phyloP scores from a whole-genome alignment of 2,888 invertebrate species.

The Luperina testacea region DNA sequence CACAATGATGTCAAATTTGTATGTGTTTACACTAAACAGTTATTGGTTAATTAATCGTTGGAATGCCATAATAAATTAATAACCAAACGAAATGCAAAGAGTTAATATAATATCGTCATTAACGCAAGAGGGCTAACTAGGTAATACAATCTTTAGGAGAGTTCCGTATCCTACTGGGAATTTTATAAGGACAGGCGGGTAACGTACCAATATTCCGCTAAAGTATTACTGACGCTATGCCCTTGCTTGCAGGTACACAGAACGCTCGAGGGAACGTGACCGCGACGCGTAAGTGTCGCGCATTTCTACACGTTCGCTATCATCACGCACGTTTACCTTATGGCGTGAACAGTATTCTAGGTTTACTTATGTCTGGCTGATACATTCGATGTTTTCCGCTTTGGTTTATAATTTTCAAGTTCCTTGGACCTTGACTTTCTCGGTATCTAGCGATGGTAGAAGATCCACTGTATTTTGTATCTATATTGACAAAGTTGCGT shows the following conservation, averaged over 20 bases:
- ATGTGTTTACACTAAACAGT: too few relatives aligned
- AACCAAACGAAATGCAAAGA: background rate
- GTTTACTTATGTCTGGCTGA: conserved; percentile 32
- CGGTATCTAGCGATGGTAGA: conserved; percentile 36
- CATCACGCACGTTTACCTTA: conserved; percentile 53
- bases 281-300: conserved; percentile 90
- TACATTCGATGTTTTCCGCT: conserved; percentile 36
- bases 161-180: conserved; percentile 17
- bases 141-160: conserved; percentile 19
- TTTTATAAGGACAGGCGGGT: background rate
- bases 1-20: too few relatives aligned
- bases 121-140: conserved; percentile 33
- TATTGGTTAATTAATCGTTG: too few relatives aligned
- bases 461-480: conserved; percentile 33
- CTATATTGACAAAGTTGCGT: conserved; percentile 24
- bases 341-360: conserved; percentile 45
- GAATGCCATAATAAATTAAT: too few relatives aligned
- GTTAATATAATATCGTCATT: background rate
- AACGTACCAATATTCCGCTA: conserved; percentile 28
- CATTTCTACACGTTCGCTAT: conserved; percentile 55
- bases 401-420: conserved; percentile 35
- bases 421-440: conserved; percentile 18
- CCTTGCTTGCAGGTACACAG: conserved; percentile 91
- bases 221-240: conserved; percentile 64
- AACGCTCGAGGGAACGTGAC: conserved; percentile 93